Evolutionary conservation across 2,797 vertebrate species (phyloP), one percentile per base, ranked within the genome.

Genomic region (Lycodopsis pacificus): DNA sequence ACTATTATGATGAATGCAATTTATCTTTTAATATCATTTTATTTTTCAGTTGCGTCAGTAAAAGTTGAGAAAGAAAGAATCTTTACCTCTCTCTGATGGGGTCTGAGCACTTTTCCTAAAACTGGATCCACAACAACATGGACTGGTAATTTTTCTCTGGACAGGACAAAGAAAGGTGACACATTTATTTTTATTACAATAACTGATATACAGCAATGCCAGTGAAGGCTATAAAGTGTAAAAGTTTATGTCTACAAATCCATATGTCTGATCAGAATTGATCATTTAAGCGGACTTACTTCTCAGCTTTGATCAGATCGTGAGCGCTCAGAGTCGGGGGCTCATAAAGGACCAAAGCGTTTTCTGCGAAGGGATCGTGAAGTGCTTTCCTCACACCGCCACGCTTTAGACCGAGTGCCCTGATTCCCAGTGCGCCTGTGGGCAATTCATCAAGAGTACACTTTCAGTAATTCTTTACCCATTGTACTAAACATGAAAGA

Each of bases 121-220:
- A 98, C 84, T 70, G 98, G 98, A 96, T 99, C 98, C 81, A 99
- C 98, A 56, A 99, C 98, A 72, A 99, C 98, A 70, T 99, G 98
- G 68, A 99, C 96, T 10, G 97, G 97, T 59, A 96, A 78, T 89
- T 97, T 98, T 67, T 99, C 97, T 91, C 98, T 99, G 89, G 15
- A 87, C 22, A 77, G 61, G 49, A 76, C 40, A 79, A 67, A 69
- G 15, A 57, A 61, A 5, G 14, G 6, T 4, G 53, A 57, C 36
- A 73, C 0, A 27, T 64, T 74, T 58, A 0, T 30, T n/a, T 34
- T 71, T 42, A 48, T 54, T 7, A 15, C 12, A 77, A 56, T n/a
- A 65, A 40, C 4, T 25, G 25, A 46, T 36, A 4, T 5, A 34
- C 32, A 57, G 27, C 30, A 4, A 56, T 30, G 1, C 1, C 5